Percentiles rank a stretch among this genome's conserved stretches.
Evolutionary conservation across 2,113 vertebrate genomes (phyloP).

Genomic region (Falco punctatus): DNA sequence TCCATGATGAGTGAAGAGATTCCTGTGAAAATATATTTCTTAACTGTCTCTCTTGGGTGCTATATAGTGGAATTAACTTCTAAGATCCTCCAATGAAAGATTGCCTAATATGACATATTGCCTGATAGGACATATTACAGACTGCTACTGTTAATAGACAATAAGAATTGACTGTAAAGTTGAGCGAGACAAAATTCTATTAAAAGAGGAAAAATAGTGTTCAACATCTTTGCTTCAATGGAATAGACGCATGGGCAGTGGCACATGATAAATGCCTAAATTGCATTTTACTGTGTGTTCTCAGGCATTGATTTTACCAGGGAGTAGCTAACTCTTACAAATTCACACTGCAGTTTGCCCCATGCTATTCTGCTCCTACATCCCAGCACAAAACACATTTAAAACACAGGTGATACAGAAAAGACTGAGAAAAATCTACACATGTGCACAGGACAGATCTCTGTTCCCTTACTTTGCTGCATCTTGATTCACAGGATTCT

Average conservation of each 20-base stretch:
- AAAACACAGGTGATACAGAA: background rate
- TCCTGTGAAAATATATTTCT: background rate
- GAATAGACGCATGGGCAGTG: background rate
- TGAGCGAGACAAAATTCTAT: background rate
- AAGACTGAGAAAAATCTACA: background rate
- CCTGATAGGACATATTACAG: background rate
- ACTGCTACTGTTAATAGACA: background rate
- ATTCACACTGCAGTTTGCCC: background rate
- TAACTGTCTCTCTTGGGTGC: background rate
- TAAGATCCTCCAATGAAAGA: background rate
- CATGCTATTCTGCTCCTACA: background rate
- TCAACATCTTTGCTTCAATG: background rate
- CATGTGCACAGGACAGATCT: background rate
- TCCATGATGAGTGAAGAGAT: background rate
- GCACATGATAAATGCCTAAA: background rate
- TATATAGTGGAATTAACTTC: background rate
- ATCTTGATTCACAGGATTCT: background rate
- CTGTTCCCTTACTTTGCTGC: background rate
- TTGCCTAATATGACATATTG: background rate
- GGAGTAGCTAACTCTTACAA: background rate
- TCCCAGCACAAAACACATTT: background rate
- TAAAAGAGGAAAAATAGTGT: background rate
- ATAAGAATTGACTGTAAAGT: background rate
- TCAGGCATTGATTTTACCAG: background rate
- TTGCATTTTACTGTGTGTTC: background rate